A percentile compares a stretch with the other conserved stretches of the same genome.
phyloP scores from a whole-genome alignment of 2,888 invertebrate genomes.

The Pollenia angustigena region DNA sequence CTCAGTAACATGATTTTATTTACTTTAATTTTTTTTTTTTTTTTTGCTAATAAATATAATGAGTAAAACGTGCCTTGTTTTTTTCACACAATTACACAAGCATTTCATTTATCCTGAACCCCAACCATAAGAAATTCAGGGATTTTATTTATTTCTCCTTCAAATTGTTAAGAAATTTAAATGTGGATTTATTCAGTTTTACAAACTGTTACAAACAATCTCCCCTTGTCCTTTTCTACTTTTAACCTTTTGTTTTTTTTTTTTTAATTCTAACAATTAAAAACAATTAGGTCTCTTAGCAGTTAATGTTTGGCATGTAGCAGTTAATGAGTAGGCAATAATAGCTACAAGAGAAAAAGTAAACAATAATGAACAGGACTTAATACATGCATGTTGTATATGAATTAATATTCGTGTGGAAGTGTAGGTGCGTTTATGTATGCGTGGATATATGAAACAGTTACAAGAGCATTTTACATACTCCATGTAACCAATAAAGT shows the following conservation, averaged over 20 bases:
- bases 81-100: constrained; percentile 22
- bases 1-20: not conserved
- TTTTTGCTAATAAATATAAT: constrained; percentile 19
- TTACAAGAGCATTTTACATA: constrained; percentile 79
- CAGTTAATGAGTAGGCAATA: constrained; percentile 83
- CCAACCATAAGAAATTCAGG: constrained; percentile 1
- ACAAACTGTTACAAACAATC: not conserved
- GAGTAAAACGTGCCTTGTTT: constrained; percentile 57
- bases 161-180: constrained; percentile 25
- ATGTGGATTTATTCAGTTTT: not conserved
- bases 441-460: constrained; percentile 70
- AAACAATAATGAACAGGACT: constrained; percentile 73
- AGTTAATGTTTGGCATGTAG: constrained; percentile 67
- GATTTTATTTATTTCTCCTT: not conserved
- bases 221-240: not conserved
- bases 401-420: not conserved
- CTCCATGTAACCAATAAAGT: constrained; percentile 80
- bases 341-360: constrained; percentile 72
- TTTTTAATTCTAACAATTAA: constrained; percentile 59
- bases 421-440: not conserved
- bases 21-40: constrained; percentile 5
- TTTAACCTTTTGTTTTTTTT: constrained; percentile 20
- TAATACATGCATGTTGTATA: constrained; percentile 18
- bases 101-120: not conserved
- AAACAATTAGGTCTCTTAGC: constrained; percentile 58